Conservation (phyloP, 1,140 invertebrate genomes). For the Sogatella furcifera region DNA sequence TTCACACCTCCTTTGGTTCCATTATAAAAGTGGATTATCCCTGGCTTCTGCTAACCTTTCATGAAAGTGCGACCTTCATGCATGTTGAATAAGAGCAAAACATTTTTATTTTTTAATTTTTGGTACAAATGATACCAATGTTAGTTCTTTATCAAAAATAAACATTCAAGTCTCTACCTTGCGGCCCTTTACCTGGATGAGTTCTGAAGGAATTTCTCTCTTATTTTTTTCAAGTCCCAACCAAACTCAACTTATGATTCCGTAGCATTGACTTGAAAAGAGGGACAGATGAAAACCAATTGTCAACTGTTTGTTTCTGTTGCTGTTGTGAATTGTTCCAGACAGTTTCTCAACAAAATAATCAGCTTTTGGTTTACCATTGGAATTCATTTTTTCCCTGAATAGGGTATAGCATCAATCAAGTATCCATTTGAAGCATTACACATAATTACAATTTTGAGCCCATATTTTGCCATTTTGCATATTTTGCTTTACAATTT, state of each 20-base stretch:
- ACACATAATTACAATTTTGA: constrained; percentile 23
- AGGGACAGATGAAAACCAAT: constrained; percentile 32
- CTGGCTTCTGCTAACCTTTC: background rate
- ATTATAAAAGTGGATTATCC: constrained; percentile 1
- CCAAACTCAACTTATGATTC: constrained; percentile 14
- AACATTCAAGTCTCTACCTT: constrained; percentile 5
- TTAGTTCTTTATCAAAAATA: constrained; percentile 28
- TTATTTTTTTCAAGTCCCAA: constrained; percentile 19
- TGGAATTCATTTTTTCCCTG: constrained; percentile 15
- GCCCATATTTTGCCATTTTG: constrained; percentile 25
- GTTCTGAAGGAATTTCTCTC: constrained; percentile 12
- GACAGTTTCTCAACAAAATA: constrained; percentile 17
- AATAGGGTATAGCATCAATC: constrained; percentile 20
- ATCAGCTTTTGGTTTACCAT: background rate
- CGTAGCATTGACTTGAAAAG: constrained; percentile 25
- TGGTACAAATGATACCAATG: constrained; percentile 29
- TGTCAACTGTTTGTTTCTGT: constrained; percentile 33
- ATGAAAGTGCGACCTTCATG: background rate
- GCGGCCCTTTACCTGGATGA: background rate
- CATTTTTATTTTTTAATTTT: constrained; percentile 27
- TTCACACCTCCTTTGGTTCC: background rate
- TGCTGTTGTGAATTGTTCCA: constrained; percentile 12
- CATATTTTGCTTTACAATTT: no score
- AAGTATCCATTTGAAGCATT: constrained; percentile 21
- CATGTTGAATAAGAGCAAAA: constrained; percentile 11